phyloP scores from a whole-genome alignment of 2,113 vertebrate species.

The Hypanus sabinus region DNA sequence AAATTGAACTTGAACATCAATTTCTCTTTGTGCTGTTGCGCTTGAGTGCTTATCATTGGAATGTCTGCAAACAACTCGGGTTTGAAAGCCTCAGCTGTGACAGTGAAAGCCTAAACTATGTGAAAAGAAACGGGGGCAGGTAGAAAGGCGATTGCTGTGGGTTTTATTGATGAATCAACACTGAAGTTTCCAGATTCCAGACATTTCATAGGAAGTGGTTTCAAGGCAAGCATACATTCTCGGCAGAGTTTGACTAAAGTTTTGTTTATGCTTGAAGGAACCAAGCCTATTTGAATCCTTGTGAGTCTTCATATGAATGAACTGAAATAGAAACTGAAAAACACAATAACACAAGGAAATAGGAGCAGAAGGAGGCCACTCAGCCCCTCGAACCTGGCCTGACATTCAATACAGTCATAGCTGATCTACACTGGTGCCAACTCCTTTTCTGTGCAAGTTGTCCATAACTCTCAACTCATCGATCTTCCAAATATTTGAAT shows the following conservation, averaged over 20 bases:
- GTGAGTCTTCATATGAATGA: neutral
- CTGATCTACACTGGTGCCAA: too few species aligned
- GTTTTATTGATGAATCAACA: neutral
- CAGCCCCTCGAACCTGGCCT: too few species aligned
- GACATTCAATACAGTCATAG: too few species aligned
- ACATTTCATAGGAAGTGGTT: neutral
- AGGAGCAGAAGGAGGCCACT: too few species aligned
- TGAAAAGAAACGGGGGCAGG: neutral
- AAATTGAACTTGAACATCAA: too few species aligned
- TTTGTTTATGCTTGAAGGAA: neutral
- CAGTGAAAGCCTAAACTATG: neutral
- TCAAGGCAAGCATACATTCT: neutral
- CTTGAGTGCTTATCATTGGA: neutral
- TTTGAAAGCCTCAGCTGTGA: conserved; percentile 27
- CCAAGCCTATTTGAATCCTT: neutral
- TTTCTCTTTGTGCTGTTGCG: neutral
- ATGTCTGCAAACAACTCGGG: neutral
- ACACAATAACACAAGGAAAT: too few species aligned
- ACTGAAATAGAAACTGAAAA: neutral
- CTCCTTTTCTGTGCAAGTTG: too few species aligned
- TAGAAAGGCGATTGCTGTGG: neutral
- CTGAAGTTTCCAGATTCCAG: neutral
- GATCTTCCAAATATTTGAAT: too few species aligned
- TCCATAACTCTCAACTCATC: too few species aligned
- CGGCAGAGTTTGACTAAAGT: neutral